Conservation (phyloP, 2,888 invertebrate genomes). For the Nephrocerus scutellatus region DNA sequence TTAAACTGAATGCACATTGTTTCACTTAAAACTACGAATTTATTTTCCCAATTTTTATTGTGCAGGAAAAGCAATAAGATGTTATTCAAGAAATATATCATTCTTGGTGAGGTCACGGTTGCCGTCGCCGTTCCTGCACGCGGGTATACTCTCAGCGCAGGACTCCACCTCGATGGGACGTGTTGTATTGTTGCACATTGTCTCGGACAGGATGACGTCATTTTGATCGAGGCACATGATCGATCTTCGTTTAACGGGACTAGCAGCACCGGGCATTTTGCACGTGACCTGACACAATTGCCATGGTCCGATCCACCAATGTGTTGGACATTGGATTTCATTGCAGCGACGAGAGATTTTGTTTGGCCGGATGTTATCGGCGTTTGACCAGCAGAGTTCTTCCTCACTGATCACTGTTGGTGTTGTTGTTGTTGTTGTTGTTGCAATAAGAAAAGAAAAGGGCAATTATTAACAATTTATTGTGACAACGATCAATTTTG, state of each 20-base stretch:
- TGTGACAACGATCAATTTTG: no score
- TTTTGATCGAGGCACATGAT: constrained; percentile 71
- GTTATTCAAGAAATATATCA: constrained; percentile 13
- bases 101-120: constrained; percentile 18
- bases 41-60: no score
- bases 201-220: constrained; percentile 69
- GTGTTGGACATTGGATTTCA: constrained; percentile 59
- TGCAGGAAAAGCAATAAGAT: no score
- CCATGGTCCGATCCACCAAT: constrained; percentile 87
- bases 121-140: constrained; percentile 31
- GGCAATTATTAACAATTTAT: neutral
- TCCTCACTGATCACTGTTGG: constrained; percentile 56
- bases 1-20: no score
- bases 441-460: constrained; percentile 25
- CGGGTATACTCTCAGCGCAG: constrained; percentile 51
- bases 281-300: constrained; percentile 71
- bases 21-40: no score
- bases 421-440: no score
- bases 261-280: constrained; percentile 41
- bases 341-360: constrained; percentile 62
- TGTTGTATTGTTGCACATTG: constrained; percentile 58
- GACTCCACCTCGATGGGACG: constrained; percentile 63
- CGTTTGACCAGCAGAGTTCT: constrained; percentile 54
- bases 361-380: constrained; percentile 51
- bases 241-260: constrained; percentile 56